phyloP scores from a whole-genome alignment of 2,797 vertebrate genomes.

The Acridotheres tristis region DNA sequence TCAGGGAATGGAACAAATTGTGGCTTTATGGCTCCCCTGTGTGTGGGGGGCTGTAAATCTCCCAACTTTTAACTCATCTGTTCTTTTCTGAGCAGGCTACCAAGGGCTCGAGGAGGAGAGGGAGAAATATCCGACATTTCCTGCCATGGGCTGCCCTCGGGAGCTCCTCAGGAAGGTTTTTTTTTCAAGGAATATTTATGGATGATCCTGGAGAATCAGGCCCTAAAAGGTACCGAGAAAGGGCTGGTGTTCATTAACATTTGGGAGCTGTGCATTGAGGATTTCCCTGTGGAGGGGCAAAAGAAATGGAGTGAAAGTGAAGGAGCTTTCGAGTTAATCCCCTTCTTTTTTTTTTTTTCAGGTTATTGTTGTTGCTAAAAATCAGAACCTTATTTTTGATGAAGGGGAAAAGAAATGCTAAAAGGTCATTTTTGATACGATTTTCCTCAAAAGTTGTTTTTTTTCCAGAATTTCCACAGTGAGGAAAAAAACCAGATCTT shows the following conservation, averaged over 20 bases:
- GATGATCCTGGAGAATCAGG: slow-evolving; percentile 62
- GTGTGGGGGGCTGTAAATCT: slow-evolving; percentile 54
- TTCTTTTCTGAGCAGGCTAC: slow-evolving; percentile 33
- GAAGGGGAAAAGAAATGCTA: neutral
- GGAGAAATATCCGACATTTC: slow-evolving; percentile 64
- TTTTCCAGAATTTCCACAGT: neutral
- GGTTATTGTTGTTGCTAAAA: slow-evolving; percentile 3
- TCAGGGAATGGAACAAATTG: slow-evolving; percentile 67
- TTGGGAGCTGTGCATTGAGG: slow-evolving; percentile 44
- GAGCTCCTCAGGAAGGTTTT: slow-evolving; percentile 47
- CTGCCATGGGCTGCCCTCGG: slow-evolving; percentile 43
- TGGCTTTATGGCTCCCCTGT: slow-evolving; percentile 48
- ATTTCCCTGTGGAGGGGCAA: slow-evolving; percentile 58
- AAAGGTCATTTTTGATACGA: neutral
- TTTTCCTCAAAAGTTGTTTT: neutral
- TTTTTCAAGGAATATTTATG: slow-evolving; percentile 71
- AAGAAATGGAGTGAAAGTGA: slow-evolving; percentile 70
- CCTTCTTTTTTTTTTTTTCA: slow-evolving; percentile 2
- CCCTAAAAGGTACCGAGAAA: slow-evolving; percentile 44
- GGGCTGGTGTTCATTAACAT: slow-evolving; percentile 71
- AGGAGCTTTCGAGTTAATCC: slow-evolving; percentile 59
- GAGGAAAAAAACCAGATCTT: neutral
- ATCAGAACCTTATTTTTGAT: slow-evolving; percentile 7
- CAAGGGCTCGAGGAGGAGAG: slow-evolving; percentile 19
- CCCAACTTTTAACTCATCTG: slow-evolving; percentile 41